These are phyloP conservation scores for Typhlichthys eigenmanni DNA, from an alignment of 2,797 vertebrate species.

Conservation along the genomic window DNA sequence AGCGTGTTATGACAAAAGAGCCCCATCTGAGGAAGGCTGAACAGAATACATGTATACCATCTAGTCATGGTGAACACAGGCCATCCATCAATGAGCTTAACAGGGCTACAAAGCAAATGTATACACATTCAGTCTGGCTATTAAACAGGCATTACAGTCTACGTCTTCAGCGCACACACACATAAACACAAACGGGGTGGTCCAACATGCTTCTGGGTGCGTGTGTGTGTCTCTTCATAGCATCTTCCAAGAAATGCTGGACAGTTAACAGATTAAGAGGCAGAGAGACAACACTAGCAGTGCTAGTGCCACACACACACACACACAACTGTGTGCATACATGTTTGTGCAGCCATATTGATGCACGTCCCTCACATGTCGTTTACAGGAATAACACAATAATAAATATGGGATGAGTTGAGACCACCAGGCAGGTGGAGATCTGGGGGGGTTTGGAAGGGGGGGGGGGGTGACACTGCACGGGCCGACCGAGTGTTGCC, in stretches of 20 bases:
- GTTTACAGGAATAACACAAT: slow-evolving; percentile 15
- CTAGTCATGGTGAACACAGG: slow-evolving; percentile 59
- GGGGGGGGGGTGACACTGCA: slow-evolving; percentile 38
- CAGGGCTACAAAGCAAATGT: slow-evolving; percentile 59
- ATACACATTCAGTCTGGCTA: slow-evolving; percentile 59
- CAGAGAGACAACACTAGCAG: slow-evolving; percentile 63
- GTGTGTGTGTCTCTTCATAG: slow-evolving; percentile 30
- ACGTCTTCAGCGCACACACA: slow-evolving; percentile 63
- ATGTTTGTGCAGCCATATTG: slow-evolving; percentile 9
- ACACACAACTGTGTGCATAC: slow-evolving; percentile 33
- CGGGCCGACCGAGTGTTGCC: slow-evolving; percentile 1
- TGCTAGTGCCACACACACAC: slow-evolving; percentile 59
- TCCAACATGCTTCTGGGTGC: slow-evolving; percentile 61
- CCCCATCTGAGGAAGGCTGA: slow-evolving; percentile 45
- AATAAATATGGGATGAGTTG: slow-evolving; percentile 3
- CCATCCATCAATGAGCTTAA: slow-evolving; percentile 54
- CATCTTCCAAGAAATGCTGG: slow-evolving; percentile 65
- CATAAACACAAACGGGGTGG: slow-evolving; percentile 75
- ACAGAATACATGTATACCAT: slow-evolving; percentile 52
- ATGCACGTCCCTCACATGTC: slow-evolving; percentile 41
- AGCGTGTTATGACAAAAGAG: slow-evolving; percentile 24
- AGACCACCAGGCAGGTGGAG: slow-evolving; percentile 36
- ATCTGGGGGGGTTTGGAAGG: slow-evolving; percentile 25
- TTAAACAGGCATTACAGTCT: slow-evolving; percentile 74
- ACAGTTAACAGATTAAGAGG: slow-evolving; percentile 71